These are phyloP conservation scores for Sarcophilus harrisii DNA, from an alignment of 2,797 vertebrate genomes.

Conservation along the genomic window DNA sequence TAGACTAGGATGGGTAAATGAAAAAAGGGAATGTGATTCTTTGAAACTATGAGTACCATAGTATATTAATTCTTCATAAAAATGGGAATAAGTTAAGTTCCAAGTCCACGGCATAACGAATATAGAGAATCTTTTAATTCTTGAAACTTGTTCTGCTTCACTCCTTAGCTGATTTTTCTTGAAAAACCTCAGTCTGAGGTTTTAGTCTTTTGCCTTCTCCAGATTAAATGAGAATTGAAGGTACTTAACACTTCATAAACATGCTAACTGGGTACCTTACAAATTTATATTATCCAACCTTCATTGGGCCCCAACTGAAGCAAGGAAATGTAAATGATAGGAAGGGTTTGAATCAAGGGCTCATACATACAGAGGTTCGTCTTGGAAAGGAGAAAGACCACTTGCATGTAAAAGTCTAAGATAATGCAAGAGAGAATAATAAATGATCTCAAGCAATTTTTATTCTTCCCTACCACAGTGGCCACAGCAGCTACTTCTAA, in stretches of 20 bases:
- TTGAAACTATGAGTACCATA: background rate
- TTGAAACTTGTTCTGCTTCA: background rate
- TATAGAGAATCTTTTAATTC: background rate
- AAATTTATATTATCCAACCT: background rate
- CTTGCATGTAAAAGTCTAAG: background rate
- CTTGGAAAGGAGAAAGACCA: background rate
- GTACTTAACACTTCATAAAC: background rate
- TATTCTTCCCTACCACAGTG: background rate
- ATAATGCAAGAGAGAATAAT: background rate
- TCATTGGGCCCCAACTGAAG: background rate
- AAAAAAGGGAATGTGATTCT: background rate
- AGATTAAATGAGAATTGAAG: background rate
- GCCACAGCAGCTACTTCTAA: background rate
- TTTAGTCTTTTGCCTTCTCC: background rate
- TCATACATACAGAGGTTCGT: background rate
- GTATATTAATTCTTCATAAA: background rate
- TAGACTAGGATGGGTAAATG: background rate
- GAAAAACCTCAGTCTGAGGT: background rate
- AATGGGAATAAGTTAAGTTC: background rate
- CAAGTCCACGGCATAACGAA: background rate
- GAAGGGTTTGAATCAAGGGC: background rate
- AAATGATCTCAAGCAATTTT: background rate
- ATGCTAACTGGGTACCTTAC: background rate
- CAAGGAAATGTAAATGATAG: background rate
- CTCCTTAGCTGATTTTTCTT: background rate